Conservation (phyloP, 2,888 invertebrate species). For the Phortica magna region DNA sequence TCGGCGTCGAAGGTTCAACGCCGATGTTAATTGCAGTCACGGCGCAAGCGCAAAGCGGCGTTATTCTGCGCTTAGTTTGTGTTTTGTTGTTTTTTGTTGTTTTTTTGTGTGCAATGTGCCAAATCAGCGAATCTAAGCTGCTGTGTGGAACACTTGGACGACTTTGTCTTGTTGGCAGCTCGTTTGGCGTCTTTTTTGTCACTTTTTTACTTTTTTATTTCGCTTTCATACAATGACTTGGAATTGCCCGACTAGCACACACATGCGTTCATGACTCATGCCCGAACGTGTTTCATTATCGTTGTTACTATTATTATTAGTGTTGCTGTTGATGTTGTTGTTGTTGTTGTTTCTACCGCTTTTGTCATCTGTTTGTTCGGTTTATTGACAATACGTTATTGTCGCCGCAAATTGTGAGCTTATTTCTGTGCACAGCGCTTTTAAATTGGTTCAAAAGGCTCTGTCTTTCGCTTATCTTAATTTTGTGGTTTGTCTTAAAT, state of each 20-base stretch:
- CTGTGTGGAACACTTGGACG: neutral
- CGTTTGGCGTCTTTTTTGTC: constrained; percentile 1
- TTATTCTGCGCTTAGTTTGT: constrained; percentile 28
- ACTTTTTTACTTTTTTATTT: constrained; percentile 13
- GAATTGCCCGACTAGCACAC: constrained; percentile 2
- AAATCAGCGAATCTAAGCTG: neutral
- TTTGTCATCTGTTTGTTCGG: constrained; percentile 18
- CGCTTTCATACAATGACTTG: constrained; percentile 9
- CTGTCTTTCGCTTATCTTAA: neutral
- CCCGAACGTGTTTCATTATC: constrained; percentile 43
- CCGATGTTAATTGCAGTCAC: constrained; percentile 3
- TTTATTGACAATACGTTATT: neutral
- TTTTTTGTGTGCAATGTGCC: constrained; percentile 5
- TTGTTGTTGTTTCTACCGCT: constrained; percentile 26
- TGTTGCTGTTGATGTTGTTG: constrained; percentile 20
- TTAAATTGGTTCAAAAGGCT: neutral
- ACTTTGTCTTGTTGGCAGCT: neutral
- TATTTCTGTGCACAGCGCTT: neutral
- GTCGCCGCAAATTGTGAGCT: neutral
- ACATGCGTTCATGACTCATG: constrained; percentile 24
- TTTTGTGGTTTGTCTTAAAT: neutral
- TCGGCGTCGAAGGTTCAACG: neutral
- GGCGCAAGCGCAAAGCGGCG: neutral
- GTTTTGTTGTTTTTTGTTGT: constrained; percentile 18
- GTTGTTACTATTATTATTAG: neutral